Percentiles rank a stretch among this genome's conserved stretches.
phyloP scores from a whole-genome alignment of 2,888 invertebrate species.

The Antheraea yamamai region DNA sequence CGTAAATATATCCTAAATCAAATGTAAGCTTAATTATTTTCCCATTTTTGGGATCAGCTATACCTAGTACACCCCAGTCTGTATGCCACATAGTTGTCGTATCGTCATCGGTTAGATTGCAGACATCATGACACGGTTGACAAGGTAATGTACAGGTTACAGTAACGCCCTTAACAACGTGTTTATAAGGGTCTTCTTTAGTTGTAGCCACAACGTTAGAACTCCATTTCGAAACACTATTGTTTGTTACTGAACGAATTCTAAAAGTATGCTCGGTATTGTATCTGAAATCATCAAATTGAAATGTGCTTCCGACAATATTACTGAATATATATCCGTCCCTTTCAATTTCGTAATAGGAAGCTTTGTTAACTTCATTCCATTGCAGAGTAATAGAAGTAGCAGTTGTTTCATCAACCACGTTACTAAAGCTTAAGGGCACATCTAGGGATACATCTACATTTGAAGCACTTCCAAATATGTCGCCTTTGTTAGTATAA shows the following conservation, averaged over 20 bases:
- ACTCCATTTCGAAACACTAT: constrained; percentile 66
- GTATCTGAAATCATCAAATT: constrained; percentile 51
- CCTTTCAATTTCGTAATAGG: constrained; percentile 67
- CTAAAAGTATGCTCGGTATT: constrained; percentile 56
- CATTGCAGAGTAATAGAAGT: constrained; percentile 55
- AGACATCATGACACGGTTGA: constrained; percentile 47
- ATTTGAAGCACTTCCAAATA: constrained; percentile 45
- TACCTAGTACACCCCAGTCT: constrained; percentile 42
- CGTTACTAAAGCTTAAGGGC: constrained; percentile 44
- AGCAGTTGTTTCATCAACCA: constrained; percentile 43
- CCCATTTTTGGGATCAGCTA: constrained; percentile 37
- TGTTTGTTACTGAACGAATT: constrained; percentile 52
- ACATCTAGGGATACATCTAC: constrained; percentile 37
- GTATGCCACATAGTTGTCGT: constrained; percentile 53
- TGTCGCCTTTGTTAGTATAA: constrained; percentile 44
- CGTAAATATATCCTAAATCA: constrained; percentile 44
- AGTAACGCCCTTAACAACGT: constrained; percentile 48
- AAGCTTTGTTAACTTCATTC: constrained; percentile 42
- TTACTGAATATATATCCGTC: constrained; percentile 59
- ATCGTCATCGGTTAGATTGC: constrained; percentile 46
- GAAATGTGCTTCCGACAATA: constrained; percentile 45
- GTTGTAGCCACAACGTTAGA: constrained; percentile 47
- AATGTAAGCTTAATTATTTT: constrained; percentile 49
- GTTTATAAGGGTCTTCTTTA: constrained; percentile 47
- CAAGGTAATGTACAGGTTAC: constrained; percentile 53